Evolutionary conservation across 2,113 vertebrate genomes (phyloP), one percentile per base, ranked within the genome.

Genomic region (Boulengeromyrus knoepffleri): DNA sequence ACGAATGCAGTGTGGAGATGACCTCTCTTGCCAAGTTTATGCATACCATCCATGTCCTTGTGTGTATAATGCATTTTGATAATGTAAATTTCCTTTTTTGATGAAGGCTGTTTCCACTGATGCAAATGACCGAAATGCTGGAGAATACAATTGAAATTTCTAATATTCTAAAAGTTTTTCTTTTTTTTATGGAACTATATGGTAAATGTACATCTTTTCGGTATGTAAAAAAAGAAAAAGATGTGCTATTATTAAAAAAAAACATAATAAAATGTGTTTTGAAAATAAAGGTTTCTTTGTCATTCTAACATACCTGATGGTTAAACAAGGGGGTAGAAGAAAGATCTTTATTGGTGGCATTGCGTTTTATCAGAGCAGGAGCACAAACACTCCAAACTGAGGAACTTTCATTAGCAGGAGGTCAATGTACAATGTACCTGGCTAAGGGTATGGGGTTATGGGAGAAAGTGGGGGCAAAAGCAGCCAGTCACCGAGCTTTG

Each of bases 401-500:
- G 5, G 70, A 45, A 27, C 31, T 15, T 45, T 80, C 74, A 89
- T 80, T 50, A 83, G 70, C 47, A 42, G 19, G 88, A 31, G 39
- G n/a, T 36, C 53, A 42, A 21, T 27, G 46, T 27, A 36, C 53
- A 50, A 21, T 27, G 46, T 42, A 47, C 39, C 52, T 49, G 84
- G 27, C 15, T 50, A 39, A 7, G 47, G 39, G 8, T 50, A 13
- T 6, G 42, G 27, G 50, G 88, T 49, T 50, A 50, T 50, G 39
- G 42, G 24, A n/a, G 47, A 49, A 13, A n/a, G 56, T 39, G 17
- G 24, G 39, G 62, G 13, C 84, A 85, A 56, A 66, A 90, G 88
- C 87, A 90, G 92, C 92, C 93, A 93, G 91, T 93, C 93, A 92
- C 24, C 49, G 90, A 90, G 85, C 91, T 50, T 88, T 91, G 70